Evolutionary conservation across 2,888 invertebrate species (phyloP), one percentile per base, ranked within the genome.

Genomic region (Anoplius nigerrimus): DNA sequence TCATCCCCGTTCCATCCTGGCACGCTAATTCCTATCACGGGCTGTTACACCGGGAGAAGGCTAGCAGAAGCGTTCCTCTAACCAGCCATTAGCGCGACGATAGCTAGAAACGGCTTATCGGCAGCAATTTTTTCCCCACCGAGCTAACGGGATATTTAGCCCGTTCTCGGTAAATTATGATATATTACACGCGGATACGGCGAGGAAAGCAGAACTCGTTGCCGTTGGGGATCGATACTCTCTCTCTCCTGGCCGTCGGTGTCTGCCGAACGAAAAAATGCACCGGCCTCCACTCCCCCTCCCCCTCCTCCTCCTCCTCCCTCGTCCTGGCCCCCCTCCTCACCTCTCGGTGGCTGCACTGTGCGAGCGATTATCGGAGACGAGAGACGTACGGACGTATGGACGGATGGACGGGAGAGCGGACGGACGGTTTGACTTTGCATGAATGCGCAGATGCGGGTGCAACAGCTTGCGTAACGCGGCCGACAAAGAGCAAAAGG

Each of bases 391-490:
- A 77, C 72, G 74, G 75, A 78, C 73, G 78, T 82, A 83, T 83
- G 83, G 81, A 81, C 76, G 79, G 66, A 77, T 69, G 79, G 72
- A 75, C 74, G 78, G 72, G 75, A 72, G 73, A 70, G 75, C 76
- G 82, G 71, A 75, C 72, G 75, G 72, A 75, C 75, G 82, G 76
- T 80, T 87, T 83, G 87, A 88, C 86, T 88, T 87, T 88, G 88
- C 87, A 88, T 88, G 88, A 88, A 86, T 87, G 87, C 88, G 87
- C 88, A 88, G 88, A 88, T 88, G 88, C 87, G 88, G 87, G 87
- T 87, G 88, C 88, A 88, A 88, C 88, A 88, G 88, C 88, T 88
- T 88, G 88, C 88, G 87, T 86, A 88, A 88, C 87, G 87, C 82
- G 87, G 78, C 82, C 79, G 80, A 82, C 85, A 86, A 86, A 85